These are phyloP conservation scores for Watsonalla cultraria DNA, from an alignment of 2,888 invertebrate species.

Conservation along the genomic window DNA sequence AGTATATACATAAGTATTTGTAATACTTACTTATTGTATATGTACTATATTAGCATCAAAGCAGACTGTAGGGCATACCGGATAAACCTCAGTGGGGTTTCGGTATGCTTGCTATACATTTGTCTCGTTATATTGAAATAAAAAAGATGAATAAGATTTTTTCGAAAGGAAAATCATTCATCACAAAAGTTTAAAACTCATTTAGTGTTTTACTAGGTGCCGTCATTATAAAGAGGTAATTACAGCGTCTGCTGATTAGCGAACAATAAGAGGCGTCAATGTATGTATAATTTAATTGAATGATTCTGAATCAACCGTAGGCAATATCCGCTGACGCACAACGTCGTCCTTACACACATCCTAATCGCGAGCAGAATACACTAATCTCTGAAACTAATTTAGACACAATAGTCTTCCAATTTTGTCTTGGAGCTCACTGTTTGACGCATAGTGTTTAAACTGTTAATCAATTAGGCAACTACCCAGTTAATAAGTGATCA, in stretches of 20 bases:
- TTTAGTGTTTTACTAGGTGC: neutral
- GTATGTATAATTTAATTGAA: conserved; percentile 23
- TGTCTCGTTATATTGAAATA: no score
- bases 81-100: no score
- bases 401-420: neutral
- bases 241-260: neutral
- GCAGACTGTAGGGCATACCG: no score
- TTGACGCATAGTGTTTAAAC: neutral
- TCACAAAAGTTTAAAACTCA: no score
- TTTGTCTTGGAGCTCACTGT: neutral
- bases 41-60: no score
- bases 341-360: conserved; percentile 10
- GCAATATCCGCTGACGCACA: conserved; percentile 28
- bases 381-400: neutral
- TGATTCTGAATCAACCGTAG: conserved; percentile 18
- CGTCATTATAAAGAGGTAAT: neutral
- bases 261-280: conserved; percentile 10
- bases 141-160: no score
- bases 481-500: no score
- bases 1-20: no score
- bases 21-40: no score
- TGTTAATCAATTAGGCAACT: no score
- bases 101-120: no score
- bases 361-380: conserved; percentile 4
- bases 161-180: no score